These are phyloP conservation scores for Mesoclemmys tuberculata DNA, from an alignment of 2,113 vertebrate species.

Conservation along the genomic window DNA sequence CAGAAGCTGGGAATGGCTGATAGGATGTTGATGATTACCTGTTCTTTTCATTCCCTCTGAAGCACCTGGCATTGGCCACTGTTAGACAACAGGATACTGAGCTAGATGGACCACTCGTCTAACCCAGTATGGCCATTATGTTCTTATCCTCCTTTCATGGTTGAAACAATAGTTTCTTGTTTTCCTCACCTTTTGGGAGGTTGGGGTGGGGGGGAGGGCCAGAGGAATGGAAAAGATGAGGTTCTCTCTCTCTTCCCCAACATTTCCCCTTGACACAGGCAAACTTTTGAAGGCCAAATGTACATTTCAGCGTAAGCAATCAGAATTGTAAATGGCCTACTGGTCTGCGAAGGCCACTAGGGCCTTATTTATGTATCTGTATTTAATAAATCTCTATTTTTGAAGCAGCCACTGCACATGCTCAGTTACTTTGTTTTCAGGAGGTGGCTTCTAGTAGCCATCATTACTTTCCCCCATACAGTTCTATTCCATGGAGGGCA, in stretches of 20 bases:
- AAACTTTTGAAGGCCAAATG: background rate
- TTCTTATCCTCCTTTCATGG: background rate
- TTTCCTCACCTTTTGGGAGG: background rate
- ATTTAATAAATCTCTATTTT: background rate
- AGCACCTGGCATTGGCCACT: too few species aligned
- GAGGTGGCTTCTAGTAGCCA: background rate
- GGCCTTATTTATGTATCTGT: background rate
- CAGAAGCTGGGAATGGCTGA: too few species aligned
- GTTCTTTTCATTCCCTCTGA: too few species aligned
- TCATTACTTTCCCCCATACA: background rate
- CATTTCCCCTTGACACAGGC: background rate
- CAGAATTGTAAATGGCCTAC: background rate
- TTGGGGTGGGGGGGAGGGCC: too few species aligned
- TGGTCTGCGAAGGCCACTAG: background rate
- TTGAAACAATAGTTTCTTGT: background rate
- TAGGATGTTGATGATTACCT: too few species aligned
- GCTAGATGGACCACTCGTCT: too few species aligned
- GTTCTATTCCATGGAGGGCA: fast-evolving
- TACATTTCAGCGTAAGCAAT: background rate
- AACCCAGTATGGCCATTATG: too few species aligned
- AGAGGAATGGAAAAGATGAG: background rate
- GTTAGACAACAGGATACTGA: too few species aligned
- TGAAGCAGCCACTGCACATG: background rate
- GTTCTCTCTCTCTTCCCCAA: background rate
- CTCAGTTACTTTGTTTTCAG: background rate